Evolutionary conservation across 2,888 invertebrate species (phyloP).

Genomic region (Ceraclea dissimilis): DNA sequence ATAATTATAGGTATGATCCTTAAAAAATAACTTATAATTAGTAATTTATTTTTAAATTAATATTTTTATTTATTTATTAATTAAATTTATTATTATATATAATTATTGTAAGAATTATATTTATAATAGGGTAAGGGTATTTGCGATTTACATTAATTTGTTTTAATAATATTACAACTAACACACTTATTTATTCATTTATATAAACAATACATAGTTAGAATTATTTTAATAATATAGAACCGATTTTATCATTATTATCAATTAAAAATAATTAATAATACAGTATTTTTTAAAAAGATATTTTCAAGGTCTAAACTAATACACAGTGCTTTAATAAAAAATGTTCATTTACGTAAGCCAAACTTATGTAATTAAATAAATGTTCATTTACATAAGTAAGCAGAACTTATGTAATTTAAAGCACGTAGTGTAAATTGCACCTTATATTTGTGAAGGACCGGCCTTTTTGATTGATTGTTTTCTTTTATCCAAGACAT

Average conservation of each 20-base stretch:
- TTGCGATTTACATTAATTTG: conserved; percentile 22
- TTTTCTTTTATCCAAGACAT: background rate
- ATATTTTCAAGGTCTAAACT: conserved; percentile 16
- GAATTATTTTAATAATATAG: background rate
- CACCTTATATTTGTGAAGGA: conserved; percentile 20
- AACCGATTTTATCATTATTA: no score
- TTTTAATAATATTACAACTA: conserved; percentile 19
- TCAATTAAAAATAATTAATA: no score
- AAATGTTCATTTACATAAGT: background rate
- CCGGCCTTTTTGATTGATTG: background rate
- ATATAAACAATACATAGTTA: background rate
- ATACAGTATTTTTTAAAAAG: no score
- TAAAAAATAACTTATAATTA: background rate
- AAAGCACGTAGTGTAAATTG: conserved; percentile 18
- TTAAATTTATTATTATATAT: conserved; percentile 14
- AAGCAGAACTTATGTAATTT: background rate
- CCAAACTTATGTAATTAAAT: conserved; percentile 1
- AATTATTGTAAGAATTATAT: conserved; percentile 21
- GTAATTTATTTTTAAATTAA: conserved; percentile 9
- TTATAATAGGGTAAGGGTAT: conserved; percentile 17
- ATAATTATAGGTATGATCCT: background rate
- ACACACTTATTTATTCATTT: conserved; percentile 18
- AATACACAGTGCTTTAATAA: conserved; percentile 6
- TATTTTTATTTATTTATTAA: conserved; percentile 21
- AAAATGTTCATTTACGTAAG: background rate